Percentiles rank a stretch among this genome's conserved stretches.
Evolutionary conservation across 2,113 vertebrate genomes (phyloP).

Genomic region (Seriola rivoliana): DNA sequence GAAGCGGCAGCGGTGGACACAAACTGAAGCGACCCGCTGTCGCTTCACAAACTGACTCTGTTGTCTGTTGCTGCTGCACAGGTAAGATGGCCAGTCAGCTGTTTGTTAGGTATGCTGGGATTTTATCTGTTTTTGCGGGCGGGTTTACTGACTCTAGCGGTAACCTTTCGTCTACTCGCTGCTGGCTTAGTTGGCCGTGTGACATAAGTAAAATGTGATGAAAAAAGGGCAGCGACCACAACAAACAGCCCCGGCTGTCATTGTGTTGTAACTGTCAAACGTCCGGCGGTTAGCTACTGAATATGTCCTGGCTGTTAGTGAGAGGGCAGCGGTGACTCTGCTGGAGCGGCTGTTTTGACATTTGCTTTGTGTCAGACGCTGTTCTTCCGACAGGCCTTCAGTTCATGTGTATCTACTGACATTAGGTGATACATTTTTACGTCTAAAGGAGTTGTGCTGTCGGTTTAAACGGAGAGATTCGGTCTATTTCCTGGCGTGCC

Average conservation of each 20-base stretch:
- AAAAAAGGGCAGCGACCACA: slow-evolving; percentile 3
- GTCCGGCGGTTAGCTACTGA: slow-evolving; percentile 23
- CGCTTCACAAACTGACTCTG: slow-evolving; percentile 9
- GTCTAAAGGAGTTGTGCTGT: slow-evolving; percentile 3
- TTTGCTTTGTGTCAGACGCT: slow-evolving; percentile 74
- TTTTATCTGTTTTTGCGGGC: not conserved
- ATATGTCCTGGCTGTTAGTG: not conserved
- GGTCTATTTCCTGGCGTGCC: slow-evolving; percentile 25
- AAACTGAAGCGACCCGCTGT: slow-evolving; percentile 17
- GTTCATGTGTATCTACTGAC: not conserved
- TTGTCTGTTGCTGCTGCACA: slow-evolving; percentile 32
- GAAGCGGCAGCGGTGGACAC: slow-evolving; percentile 62
- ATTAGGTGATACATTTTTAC: not conserved
- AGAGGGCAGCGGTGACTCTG: slow-evolving; percentile 10
- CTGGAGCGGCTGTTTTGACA: slow-evolving; percentile 57
- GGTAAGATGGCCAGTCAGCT: slow-evolving; percentile 61
- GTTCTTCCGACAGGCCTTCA: slow-evolving; percentile 34
- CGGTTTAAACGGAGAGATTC: not conserved
- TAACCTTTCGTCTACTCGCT: not conserved
- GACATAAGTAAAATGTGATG: not conserved
- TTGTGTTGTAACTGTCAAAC: slow-evolving; percentile 26
- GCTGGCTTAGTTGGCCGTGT: not conserved
- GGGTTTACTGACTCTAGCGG: not conserved
- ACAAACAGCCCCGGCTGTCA: slow-evolving; percentile 26
- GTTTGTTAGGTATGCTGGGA: not conserved